phyloP scores from a whole-genome alignment of 1,140 invertebrate genomes.

The Trypoxylus dichotomus region DNA sequence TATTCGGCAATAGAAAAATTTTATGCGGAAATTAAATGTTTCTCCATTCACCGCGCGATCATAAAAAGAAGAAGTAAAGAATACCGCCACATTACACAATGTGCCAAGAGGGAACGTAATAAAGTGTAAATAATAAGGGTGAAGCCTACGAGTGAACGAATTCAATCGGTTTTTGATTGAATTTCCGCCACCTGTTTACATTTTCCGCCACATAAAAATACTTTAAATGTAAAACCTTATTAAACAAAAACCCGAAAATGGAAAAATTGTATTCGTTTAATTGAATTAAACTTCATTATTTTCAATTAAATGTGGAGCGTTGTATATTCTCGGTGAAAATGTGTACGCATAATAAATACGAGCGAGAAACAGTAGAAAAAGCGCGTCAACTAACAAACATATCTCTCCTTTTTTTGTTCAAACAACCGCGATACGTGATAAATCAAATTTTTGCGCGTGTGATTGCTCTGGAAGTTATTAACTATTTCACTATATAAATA shows the following conservation, averaged over 20 bases:
- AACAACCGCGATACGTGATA: background rate
- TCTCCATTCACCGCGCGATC: background rate
- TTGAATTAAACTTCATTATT: constrained; percentile 5
- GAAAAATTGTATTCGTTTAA: background rate
- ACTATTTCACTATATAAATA: background rate
- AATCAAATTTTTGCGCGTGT: background rate
- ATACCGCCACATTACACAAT: constrained; percentile 23
- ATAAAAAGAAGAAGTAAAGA: constrained; percentile 21
- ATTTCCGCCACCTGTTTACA: constrained; percentile 22
- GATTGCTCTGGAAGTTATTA: background rate
- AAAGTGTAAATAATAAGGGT: constrained; percentile 23
- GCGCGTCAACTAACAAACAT: background rate
- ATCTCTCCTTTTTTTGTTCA: background rate
- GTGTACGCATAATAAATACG: background rate
- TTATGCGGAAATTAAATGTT: constrained; percentile 18
- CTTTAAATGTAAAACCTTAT: constrained; percentile 23
- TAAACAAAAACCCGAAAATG: constrained; percentile 9
- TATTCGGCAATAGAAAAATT: constrained; percentile 12
- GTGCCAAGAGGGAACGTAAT: constrained; percentile 24
- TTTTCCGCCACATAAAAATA: constrained; percentile 7
- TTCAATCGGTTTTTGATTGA: constrained; percentile 25
- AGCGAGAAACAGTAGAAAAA: background rate
- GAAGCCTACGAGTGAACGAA: constrained; percentile 24
- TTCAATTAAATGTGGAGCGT: background rate
- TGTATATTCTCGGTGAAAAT: background rate